Evolutionary conservation across 2,888 invertebrate species (phyloP).

Genomic region (Atrina japonica): DNA sequence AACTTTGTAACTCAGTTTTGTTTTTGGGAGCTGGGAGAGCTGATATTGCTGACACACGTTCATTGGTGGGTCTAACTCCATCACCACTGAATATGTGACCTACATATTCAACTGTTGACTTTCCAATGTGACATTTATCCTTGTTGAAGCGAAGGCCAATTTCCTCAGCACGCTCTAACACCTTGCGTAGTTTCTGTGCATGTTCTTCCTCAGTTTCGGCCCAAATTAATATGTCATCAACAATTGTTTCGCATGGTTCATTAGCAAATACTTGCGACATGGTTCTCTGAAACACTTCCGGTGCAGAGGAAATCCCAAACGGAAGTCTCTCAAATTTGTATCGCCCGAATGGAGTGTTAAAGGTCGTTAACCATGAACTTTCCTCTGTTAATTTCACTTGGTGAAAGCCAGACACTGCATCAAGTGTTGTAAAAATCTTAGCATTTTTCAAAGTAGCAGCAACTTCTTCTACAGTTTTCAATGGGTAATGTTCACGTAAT

Average conservation of each 20-base stretch:
- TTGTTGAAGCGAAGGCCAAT: slow-evolving; percentile 30
- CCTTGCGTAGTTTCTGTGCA: slow-evolving; percentile 18
- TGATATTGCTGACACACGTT: slow-evolving; percentile 45
- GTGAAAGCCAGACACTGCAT: slow-evolving; percentile 9
- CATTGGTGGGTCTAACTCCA: slow-evolving; percentile 45
- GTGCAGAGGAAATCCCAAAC: slow-evolving; percentile 39
- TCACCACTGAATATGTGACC: slow-evolving; percentile 49
- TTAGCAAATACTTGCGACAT: slow-evolving; percentile 37
- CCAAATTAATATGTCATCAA: slow-evolving; percentile 45
- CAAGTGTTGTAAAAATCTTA: slow-evolving; percentile 20
- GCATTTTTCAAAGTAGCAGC: slow-evolving; percentile 17
- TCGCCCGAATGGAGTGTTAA: slow-evolving; percentile 38
- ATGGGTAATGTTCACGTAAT: slow-evolving; percentile 43
- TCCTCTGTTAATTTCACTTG: slow-evolving; percentile 28
- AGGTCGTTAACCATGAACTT: slow-evolving; percentile 39
- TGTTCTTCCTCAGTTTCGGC: slow-evolving; percentile 35
- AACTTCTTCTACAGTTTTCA: slow-evolving; percentile 39
- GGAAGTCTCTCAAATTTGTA: slow-evolving; percentile 35
- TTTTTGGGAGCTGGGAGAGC: slow-evolving; percentile 44
- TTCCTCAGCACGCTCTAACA: slow-evolving; percentile 30
- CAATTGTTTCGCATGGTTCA: slow-evolving; percentile 31
- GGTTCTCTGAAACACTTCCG: slow-evolving; percentile 45
- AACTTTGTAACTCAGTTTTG: slow-evolving; percentile 42
- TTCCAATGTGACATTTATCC: slow-evolving; percentile 31
- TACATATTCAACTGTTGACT: slow-evolving; percentile 37